A percentile compares a stretch with the other conserved stretches of the same genome.
Evolutionary conservation across 2,113 vertebrate genomes (phyloP).

Genomic region (Balaeniceps rex): DNA sequence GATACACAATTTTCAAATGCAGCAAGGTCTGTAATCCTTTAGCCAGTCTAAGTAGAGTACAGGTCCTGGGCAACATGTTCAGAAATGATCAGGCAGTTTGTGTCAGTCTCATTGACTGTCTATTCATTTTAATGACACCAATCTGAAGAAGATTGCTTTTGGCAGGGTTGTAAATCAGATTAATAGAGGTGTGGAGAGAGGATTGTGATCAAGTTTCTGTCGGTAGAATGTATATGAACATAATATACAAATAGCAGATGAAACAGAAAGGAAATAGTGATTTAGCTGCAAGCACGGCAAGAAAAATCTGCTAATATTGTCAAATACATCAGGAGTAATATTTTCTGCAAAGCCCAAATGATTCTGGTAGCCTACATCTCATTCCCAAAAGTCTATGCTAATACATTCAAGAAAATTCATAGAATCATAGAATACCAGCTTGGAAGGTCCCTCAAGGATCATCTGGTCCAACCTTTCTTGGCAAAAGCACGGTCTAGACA

Average conservation of each 20-base stretch:
- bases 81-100: not conserved
- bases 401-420: slow-evolving; percentile 27
- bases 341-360: slow-evolving; percentile 31
- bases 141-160: not conserved
- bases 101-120: not conserved
- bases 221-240: not conserved
- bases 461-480: not conserved
- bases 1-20: not conserved
- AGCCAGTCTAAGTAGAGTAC: not conserved
- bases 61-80: not conserved
- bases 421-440: not conserved
- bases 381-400: slow-evolving; percentile 39
- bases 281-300: not conserved
- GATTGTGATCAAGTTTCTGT: not conserved
- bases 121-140: not conserved
- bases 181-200: not conserved
- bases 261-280: not conserved
- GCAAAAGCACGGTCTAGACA: not conserved
- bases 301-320: not conserved
- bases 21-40: not conserved
- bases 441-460: not conserved
- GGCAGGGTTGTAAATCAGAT: not conserved
- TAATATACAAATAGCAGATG: not conserved
- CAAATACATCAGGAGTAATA: not conserved
- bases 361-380: slow-evolving; percentile 37